Evolutionary conservation across 2,113 vertebrate genomes (phyloP).

Genomic region (Chroicocephalus ridibundus): DNA sequence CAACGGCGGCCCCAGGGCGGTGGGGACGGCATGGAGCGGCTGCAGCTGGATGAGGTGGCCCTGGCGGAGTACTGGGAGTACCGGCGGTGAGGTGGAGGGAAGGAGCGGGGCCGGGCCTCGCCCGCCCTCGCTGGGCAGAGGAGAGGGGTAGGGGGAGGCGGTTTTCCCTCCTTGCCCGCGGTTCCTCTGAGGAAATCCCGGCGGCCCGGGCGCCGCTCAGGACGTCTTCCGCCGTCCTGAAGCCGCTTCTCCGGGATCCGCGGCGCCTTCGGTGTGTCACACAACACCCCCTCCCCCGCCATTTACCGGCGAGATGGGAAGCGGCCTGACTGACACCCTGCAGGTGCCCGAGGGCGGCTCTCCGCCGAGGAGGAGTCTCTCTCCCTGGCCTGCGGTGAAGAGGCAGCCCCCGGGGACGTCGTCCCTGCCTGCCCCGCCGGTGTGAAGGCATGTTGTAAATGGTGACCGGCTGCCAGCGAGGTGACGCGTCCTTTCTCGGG

Average conservation of each 20-base stretch:
- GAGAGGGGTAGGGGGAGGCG: neutral
- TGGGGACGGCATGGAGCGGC: slow-evolving; percentile 54
- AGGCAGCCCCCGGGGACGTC: rapidly evolving
- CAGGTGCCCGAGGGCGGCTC: neutral
- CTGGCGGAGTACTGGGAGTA: slow-evolving; percentile 87
- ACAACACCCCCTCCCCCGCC: neutral
- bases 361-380: rapidly evolving
- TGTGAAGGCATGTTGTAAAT: rapidly evolving
- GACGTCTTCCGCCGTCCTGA: neutral
- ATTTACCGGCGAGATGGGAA: rapidly evolving
- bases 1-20: neutral
- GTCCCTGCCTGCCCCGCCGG: too few species aligned
- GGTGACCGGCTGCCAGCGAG: rapidly evolving
- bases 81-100: slow-evolving; percentile 74
- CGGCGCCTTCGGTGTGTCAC: neutral
- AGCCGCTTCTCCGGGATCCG: neutral
- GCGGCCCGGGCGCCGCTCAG: neutral
- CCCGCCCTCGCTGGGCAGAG: neutral
- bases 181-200: neutral
- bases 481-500: rapidly evolving
- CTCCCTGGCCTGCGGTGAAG: rapidly evolving
- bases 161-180: neutral
- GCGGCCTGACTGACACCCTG: rapidly evolving
- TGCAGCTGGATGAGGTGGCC: slow-evolving; percentile 56
- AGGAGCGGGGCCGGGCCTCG: too few species aligned